phyloP scores from a whole-genome alignment of 2,113 vertebrate species.

The Lasiurus cinereus region DNA sequence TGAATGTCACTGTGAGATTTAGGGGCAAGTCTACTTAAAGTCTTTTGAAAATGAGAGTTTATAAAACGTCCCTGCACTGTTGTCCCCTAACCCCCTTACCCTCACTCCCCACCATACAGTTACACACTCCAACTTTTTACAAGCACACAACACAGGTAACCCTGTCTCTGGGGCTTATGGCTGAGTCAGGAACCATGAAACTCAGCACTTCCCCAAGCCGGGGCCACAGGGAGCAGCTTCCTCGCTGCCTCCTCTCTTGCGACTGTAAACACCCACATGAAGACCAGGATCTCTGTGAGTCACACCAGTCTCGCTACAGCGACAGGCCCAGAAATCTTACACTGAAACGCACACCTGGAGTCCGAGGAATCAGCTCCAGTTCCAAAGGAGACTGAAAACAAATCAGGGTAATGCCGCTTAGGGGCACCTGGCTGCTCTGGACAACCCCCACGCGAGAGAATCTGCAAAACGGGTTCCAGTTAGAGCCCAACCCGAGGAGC shows the following conservation, averaged over 20 bases:
- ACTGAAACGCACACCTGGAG: neutral
- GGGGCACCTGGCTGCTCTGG: neutral
- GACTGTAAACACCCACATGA: fast-evolving
- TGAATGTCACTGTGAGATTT: neutral
- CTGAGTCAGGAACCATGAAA: neutral
- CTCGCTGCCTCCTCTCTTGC: neutral
- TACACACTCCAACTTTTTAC: neutral
- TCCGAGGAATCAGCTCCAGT: neutral
- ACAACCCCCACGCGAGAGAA: neutral
- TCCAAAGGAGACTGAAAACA: neutral
- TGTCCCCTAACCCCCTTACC: neutral
- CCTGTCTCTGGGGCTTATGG: neutral
- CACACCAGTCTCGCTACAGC: neutral
- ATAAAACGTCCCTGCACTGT: neutral
- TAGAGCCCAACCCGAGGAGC: neutral
- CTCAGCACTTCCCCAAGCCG: neutral
- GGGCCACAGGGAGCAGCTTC: neutral
- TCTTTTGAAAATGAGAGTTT: slow-evolving; percentile 29
- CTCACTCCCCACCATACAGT: neutral
- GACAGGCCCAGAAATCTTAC: neutral
- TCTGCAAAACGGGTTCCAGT: slow-evolving; percentile 1
- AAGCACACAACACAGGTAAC: neutral
- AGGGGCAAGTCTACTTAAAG: neutral
- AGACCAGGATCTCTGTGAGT: neutral
- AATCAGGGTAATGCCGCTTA: neutral